Base-by-base conservation (phyloP, 2,797 vertebrate species). In the Artibeus lituratus region DNA sequence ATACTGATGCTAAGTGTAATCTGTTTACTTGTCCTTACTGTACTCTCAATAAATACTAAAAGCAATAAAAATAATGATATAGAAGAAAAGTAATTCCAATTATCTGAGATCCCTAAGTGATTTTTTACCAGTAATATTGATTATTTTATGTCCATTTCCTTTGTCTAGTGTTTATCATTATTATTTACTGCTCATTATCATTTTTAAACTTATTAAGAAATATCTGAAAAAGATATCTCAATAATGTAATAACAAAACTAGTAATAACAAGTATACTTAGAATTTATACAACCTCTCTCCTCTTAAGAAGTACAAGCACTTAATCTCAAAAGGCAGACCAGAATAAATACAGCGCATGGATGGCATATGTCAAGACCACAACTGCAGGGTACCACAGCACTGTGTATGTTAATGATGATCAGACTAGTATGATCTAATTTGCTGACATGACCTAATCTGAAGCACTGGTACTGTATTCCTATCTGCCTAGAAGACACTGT, bases 31-130 rank as follows among this genome's bases (percentile, higher is more conserved):
- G 74, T 32, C 92, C 65, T 32, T n/a, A 51, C 6, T 67, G 22
- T 32, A 93, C 65, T 88, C 42, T 93, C 22, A 92, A 57, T 35
- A 92, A 94, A 57, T 92, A 83, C 78, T 57, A 88, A 94, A 86
- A 88, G 21, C 14, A 94, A 91, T 91, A 88, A 74, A 74, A 96
- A 78, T 62, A 78, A 44, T 59, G 21, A 91, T 39, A 62, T 10
- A 82, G 42, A 44, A 89, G 72, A 84, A 94, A 77, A 84, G 21
- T 37, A 69, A 91, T 67, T 94, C 9, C 81, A 89, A 74, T 73
- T 87, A 73, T 47, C 51, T 70, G n/a, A 82, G 67, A 77, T 55
- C 32, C 24, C 82, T 87, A 90, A 86, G 32, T 55, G 86, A 87
- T 29, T 74, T 82, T 89, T 85, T 67, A 87, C 35, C 29, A 44